Base-by-base conservation (phyloP, 2,888 invertebrate genomes). In the Pollenia labialis region DNA sequence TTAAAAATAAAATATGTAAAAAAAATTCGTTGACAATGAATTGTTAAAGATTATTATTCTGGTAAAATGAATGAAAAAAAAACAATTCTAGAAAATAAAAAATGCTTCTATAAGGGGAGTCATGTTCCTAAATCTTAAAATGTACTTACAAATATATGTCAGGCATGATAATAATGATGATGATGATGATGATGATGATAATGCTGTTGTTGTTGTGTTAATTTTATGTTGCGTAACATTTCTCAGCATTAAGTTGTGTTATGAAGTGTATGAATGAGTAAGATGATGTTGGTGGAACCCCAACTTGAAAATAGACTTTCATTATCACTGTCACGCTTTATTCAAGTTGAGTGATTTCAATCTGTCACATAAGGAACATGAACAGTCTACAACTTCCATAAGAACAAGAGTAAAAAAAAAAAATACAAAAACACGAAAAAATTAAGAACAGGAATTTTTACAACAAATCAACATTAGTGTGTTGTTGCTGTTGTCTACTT, bases 331-430 rank as follows among this genome's bases (percentile, higher is more conserved):
- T 92, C 92, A 91, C 91, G 90, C 91, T 92, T 90, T 90, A 91
- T 92, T 92, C 92, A 89, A 92, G 90, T 91, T 91, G 92, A 92
- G 90, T 92, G 92, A 92, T 90, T 92, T 92, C 92, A 92, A 92
- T 92, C 92, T 92, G 92, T 92, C 92, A 90, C 91, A 90, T 87
- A 87, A 88, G 88, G 62, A 85, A 62, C 66, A 77, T 72, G 48
- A 69, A 54, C 66, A 66, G 58, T 18, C 75, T 66, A 50, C 44
- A 46, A 11, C 32, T 52, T 68, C 56, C 16, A 46, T 50, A 79
- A 62, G 56, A 81, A 66, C 54, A 76, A 50, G 4, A 62, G 40
- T 64, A 42, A 32, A 18, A 42, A 54, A 16, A 71, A 23, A n/a
- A 14, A 10, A 50, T 9, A 66, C 32, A 46, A 11, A 23, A 56